These are phyloP conservation scores for Neodon shergylaensis DNA, from an alignment of 2,113 vertebrate genomes.

Conservation along the genomic window DNA sequence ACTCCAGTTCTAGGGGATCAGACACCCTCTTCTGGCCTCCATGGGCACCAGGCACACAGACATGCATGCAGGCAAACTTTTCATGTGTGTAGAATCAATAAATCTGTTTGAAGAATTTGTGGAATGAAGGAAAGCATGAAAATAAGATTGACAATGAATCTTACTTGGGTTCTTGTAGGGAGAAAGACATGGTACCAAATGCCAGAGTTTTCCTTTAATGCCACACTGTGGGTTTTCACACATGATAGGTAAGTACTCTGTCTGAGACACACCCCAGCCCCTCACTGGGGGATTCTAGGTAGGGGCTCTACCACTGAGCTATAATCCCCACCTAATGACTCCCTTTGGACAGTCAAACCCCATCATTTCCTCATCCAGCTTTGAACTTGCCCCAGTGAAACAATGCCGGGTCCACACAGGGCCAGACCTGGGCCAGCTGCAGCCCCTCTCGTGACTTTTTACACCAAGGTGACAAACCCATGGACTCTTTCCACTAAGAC, in stretches of 20 bases:
- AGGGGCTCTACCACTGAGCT: neutral
- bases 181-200: neutral
- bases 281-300: neutral
- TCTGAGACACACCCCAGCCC: neutral
- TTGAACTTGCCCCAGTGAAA: neutral
- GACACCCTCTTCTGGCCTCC: neutral
- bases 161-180: neutral
- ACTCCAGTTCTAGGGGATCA: neutral
- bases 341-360: neutral
- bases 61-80: neutral
- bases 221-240: neutral
- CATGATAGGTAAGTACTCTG: neutral
- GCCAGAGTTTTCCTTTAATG: neutral
- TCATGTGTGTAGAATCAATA: neutral
- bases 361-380: neutral
- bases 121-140: neutral
- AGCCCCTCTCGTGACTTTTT: neutral
- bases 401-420: fast-evolving
- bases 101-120: neutral
- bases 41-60: neutral
- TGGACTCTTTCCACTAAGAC: neutral
- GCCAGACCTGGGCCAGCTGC: neutral
- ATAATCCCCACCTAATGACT: neutral
- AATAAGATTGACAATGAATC: neutral
- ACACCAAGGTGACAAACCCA: neutral